phyloP scores from a whole-genome alignment of 2,113 vertebrate genomes.

The Gracilinanus agilis region DNA sequence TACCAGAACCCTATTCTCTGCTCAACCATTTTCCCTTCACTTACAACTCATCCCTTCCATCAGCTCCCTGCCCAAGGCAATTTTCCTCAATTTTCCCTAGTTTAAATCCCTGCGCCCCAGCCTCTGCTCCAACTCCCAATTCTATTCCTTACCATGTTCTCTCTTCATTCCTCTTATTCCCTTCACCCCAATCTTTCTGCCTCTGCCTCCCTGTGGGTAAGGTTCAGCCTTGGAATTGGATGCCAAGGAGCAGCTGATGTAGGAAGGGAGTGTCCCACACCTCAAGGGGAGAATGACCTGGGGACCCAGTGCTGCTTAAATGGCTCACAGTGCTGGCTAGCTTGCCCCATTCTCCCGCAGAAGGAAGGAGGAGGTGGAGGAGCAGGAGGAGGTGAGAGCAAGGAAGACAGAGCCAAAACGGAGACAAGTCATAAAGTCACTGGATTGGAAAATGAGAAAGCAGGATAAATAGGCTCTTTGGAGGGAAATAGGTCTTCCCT shows the following conservation, averaged over 20 bases:
- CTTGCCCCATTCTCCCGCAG: background rate
- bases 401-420: constrained; percentile 57
- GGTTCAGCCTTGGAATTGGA: background rate
- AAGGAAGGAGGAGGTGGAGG: accelerated
- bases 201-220: background rate
- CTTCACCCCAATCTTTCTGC: background rate
- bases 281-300: background rate
- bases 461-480: constrained; percentile 73
- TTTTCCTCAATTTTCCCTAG: background rate
- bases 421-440: constrained; percentile 79
- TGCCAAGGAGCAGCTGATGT: background rate
- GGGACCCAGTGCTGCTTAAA: background rate
- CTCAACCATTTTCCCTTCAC: background rate
- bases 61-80: background rate
- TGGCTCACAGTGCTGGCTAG: background rate
- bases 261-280: background rate
- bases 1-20: background rate
- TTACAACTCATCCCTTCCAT: background rate
- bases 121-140: background rate
- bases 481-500: constrained; percentile 80
- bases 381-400: constrained; percentile 42
- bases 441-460: constrained; percentile 85
- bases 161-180: background rate
- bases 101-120: background rate
- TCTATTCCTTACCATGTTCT: background rate